Conservation (phyloP, 1,140 invertebrate genomes). For the Probaryconus sp. region DNA sequence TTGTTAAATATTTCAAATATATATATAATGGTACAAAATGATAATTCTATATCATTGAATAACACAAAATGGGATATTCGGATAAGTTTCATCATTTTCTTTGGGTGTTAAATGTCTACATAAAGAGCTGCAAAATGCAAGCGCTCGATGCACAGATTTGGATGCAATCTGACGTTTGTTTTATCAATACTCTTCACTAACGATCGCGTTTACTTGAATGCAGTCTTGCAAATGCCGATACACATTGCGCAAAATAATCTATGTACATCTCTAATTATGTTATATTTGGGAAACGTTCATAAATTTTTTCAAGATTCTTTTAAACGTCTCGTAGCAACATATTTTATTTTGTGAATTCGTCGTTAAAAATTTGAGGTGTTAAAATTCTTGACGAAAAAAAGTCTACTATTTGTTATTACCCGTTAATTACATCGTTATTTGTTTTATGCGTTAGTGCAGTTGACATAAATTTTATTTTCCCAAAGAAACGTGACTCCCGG, state of each 20-base stretch:
- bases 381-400: too few relatives aligned
- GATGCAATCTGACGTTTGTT: constrained; percentile 40
- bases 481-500: constrained; percentile 33
- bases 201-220: constrained; percentile 36
- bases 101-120: constrained; percentile 5
- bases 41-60: too few relatives aligned
- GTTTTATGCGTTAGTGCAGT: constrained; percentile 23
- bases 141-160: neutral
- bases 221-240: constrained; percentile 27
- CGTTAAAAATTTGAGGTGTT: too few relatives aligned
- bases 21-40: too few relatives aligned
- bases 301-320: too few relatives aligned
- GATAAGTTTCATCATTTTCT: constrained; percentile 11
- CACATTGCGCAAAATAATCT: constrained; percentile 26
- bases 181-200: constrained; percentile 46
- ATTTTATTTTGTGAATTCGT: too few relatives aligned
- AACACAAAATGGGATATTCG: neutral
- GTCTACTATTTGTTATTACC: too few relatives aligned
- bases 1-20: too few relatives aligned
- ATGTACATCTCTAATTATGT: too few relatives aligned
- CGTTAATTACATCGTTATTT: constrained; percentile 1
- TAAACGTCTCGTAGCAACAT: too few relatives aligned
- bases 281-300: too few relatives aligned
- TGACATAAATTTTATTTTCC: constrained; percentile 38
- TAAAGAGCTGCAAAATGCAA: constrained; percentile 28